phyloP scores from a whole-genome alignment of 2,113 vertebrate species.

The Indicator maculatus region DNA sequence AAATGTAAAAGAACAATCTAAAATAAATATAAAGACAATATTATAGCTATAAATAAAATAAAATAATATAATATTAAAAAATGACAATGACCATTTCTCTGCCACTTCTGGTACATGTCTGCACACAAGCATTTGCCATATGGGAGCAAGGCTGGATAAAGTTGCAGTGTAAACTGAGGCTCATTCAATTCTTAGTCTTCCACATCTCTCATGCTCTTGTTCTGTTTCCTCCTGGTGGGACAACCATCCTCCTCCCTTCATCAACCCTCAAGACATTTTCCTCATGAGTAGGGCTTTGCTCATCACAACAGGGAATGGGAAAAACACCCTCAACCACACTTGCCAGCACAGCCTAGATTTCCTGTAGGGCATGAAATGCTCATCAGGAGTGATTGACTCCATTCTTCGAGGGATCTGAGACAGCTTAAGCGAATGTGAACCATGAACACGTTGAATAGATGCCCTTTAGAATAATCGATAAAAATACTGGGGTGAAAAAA shows the following conservation, averaged over 20 bases:
- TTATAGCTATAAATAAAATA: not conserved
- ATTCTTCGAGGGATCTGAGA: not conserved
- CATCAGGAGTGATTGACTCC: rapidly evolving
- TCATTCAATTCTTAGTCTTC: not conserved
- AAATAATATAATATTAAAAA: not conserved
- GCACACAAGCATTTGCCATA: not conserved
- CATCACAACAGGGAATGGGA: not conserved
- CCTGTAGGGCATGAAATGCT: not conserved
- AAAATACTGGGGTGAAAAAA: too few species aligned
- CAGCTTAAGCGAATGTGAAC: not conserved
- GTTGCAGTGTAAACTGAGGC: not conserved
- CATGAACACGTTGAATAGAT: not conserved
- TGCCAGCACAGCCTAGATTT: not conserved
- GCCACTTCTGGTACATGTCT: not conserved
- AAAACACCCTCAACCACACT: not conserved
- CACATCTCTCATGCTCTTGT: not conserved
- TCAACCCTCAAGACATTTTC: not conserved
- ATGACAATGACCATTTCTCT: not conserved
- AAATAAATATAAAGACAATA: not conserved
- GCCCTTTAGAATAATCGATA: not conserved
- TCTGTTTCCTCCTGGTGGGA: not conserved
- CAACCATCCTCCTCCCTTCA: not conserved
- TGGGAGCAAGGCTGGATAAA: not conserved
- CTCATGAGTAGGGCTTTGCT: not conserved
- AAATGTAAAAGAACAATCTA: not conserved